Evolutionary conservation across 2,797 vertebrate species (phyloP).

Genomic region (Poeciliopsis gracilis): DNA sequence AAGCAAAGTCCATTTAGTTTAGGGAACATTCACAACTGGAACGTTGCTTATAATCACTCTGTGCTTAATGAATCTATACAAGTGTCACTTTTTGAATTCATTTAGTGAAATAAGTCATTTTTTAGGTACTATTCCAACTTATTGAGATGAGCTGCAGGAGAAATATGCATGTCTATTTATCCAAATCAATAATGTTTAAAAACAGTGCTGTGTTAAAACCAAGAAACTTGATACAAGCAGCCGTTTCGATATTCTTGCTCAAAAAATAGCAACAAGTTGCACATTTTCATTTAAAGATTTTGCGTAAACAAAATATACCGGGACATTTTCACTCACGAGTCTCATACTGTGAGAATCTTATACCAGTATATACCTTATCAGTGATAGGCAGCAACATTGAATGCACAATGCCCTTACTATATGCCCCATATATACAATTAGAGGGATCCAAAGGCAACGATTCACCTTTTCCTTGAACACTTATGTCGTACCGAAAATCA

Average conservation of each 20-base stretch:
- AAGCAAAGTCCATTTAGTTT: background rate
- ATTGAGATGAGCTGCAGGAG: background rate
- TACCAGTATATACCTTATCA: background rate
- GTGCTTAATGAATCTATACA: background rate
- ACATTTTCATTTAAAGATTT: background rate
- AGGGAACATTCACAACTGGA: background rate
- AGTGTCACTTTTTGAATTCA: background rate
- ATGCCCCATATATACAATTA: slow-evolving; percentile 3
- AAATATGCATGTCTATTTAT: background rate
- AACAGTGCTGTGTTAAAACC: background rate
- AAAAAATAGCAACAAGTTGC: background rate
- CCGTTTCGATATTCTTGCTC: background rate
- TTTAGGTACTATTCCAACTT: background rate
- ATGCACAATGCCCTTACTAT: background rate
- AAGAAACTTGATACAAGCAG: background rate
- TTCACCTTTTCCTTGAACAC: slow-evolving; percentile 38
- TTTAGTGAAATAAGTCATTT: background rate
- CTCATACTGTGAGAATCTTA: background rate
- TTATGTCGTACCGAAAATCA: slow-evolving; percentile 60
- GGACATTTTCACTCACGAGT: background rate
- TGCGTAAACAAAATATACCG: background rate
- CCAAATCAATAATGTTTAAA: background rate
- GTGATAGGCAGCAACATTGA: background rate
- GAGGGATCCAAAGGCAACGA: slow-evolving; percentile 28
- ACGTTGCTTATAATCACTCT: background rate